Evolutionary conservation across 2,888 invertebrate genomes (phyloP), one percentile per base, ranked within the genome.

Genomic region (Nesidiocoris tenuis): DNA sequence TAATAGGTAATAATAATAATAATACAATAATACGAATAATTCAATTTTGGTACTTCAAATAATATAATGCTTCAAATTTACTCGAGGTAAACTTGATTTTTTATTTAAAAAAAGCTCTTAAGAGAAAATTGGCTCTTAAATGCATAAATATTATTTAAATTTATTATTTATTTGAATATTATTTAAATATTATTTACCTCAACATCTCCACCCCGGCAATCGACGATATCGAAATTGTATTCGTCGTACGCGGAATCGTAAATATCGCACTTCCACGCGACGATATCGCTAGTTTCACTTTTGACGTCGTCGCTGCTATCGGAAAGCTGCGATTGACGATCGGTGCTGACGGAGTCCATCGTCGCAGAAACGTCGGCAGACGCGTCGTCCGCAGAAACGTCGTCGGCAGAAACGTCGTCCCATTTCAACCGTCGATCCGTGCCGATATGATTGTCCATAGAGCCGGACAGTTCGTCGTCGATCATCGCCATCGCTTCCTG

Each of bases 271-370:
- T 82, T 82, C 83, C 83, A 83, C 55, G 80, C 80, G 9, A 80
- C 79, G 59, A 83, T 80, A 78, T 83, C 82, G 79, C 82, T 83
- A n/a, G 82, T 80, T 16, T 78, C 80, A 68, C 82, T 82, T 9
- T 64, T 39, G 1, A 67, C 61, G 24, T 77, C 78, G 23, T 76
- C 77, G 19, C 70, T 72, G 56, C 74, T 66, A 54, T 19, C 57
- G 25, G 39, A 39, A 39, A 7, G 39, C 39, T 22, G 24, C 21
- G 3, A 2, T 3, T 7, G 19, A 66, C 16, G 9, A 39, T 66
- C 23, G 17, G 65, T 65, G 55, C 74, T 74, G 18, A 74, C 64
- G 56, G 56, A 64, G 61, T 74, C 74, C 64, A 74, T 65, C 23
- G 72, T 72, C 21, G 61, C 19, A 19, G 18, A 16, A n/a, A n/a